These are phyloP conservation scores for Lamprologus lemairii DNA, from an alignment of 2,113 vertebrate genomes.

Conservation along the genomic window DNA sequence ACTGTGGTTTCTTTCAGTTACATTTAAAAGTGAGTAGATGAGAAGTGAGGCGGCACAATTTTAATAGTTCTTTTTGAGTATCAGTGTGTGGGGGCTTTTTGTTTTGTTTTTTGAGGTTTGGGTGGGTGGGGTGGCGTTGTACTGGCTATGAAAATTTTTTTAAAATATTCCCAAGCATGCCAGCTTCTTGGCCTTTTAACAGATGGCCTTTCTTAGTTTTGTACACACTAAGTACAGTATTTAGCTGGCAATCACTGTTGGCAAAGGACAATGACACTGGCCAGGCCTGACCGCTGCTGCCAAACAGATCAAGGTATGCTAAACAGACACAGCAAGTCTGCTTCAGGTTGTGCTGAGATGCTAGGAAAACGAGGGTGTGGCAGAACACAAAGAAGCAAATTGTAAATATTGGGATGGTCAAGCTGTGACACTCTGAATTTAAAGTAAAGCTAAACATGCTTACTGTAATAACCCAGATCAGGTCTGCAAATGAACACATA, in stretches of 20 bases:
- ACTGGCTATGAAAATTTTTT: background rate
- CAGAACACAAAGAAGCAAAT: background rate
- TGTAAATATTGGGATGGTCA: background rate
- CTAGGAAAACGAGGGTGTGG: background rate
- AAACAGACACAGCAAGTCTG: background rate
- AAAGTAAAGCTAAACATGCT: background rate
- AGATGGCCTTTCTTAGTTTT: background rate
- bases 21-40: background rate
- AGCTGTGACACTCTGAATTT: background rate
- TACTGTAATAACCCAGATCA: background rate
- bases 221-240: background rate
- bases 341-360: background rate
- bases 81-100: background rate
- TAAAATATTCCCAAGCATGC: constrained; percentile 29
- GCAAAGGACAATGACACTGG: constrained; percentile 5
- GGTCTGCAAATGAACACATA: background rate
- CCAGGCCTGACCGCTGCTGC: background rate
- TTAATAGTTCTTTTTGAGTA: background rate
- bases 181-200: background rate
- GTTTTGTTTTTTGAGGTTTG: background rate
- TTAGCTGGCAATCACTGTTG: background rate
- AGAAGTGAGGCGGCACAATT: background rate
- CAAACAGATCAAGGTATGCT: background rate
- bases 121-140: background rate
- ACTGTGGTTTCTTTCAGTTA: background rate